Evolutionary conservation across 2,888 invertebrate species (phyloP).

Genomic region (Megastigmus dorsalis): DNA sequence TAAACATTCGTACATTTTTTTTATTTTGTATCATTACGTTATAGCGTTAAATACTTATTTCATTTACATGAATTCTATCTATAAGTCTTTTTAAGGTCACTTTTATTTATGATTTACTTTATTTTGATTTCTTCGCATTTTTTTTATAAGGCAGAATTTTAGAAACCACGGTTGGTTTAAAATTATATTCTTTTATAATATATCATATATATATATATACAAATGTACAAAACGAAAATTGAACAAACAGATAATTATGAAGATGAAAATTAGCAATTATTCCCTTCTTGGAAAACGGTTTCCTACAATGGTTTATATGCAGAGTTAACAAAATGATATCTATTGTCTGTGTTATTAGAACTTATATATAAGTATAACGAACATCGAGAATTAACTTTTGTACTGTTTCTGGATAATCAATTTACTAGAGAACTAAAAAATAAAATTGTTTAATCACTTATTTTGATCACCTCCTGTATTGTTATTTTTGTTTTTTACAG

Average conservation of each 20-base stretch:
- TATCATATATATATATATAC: not conserved
- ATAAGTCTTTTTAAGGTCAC: conserved; percentile 9
- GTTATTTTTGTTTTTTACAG: too few species aligned
- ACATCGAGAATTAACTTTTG: conserved; percentile 38
- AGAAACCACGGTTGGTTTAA: not conserved
- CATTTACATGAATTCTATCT: conserved; percentile 18
- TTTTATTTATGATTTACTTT: too few species aligned
- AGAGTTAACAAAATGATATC: not conserved
- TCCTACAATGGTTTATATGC: conserved; percentile 14
- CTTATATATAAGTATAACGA: conserved; percentile 24
- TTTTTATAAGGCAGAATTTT: not conserved
- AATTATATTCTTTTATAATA: conserved; percentile 9
- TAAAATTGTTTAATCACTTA: conserved; percentile 16
- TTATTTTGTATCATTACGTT: conserved; percentile 28
- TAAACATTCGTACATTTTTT: conserved; percentile 23
- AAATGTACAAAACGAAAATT: conserved; percentile 27
- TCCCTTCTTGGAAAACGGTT: not conserved
- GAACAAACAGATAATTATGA: not conserved
- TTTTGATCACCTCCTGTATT: too few species aligned
- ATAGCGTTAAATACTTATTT: conserved; percentile 27
- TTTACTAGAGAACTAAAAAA: conserved; percentile 21
- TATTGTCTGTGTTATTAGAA: conserved; percentile 47
- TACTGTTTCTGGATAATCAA: conserved; percentile 39
- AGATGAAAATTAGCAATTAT: too few species aligned
- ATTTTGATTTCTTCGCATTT: not conserved